Conservation (phyloP, 1,140 invertebrate species). For the Acyrthosiphon pisum region DNA sequence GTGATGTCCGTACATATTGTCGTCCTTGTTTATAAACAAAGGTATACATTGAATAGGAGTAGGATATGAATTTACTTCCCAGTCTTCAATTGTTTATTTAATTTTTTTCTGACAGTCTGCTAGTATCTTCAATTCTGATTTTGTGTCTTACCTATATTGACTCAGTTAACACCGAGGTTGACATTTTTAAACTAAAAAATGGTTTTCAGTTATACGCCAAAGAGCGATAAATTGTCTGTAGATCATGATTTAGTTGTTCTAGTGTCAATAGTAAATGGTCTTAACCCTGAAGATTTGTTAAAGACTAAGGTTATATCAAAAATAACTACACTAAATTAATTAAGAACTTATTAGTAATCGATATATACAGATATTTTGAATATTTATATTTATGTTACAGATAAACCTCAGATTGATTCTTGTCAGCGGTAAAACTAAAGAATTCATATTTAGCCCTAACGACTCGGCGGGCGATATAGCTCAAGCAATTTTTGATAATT, state of each 20-base stretch:
- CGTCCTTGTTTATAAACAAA: conserved; percentile 48
- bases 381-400: conserved; percentile 70
- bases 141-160: background rate
- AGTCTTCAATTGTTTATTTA: conserved; percentile 30
- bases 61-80: conserved; percentile 22
- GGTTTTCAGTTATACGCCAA: conserved; percentile 48
- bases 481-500: conserved; percentile 98
- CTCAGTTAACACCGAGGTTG: background rate
- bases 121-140: background rate
- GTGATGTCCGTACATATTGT: conserved; percentile 25
- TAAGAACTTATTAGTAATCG: background rate
- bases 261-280: conserved; percentile 25
- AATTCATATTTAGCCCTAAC: conserved; percentile 95
- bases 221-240: conserved; percentile 13
- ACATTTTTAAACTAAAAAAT: conserved; percentile 40
- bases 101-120: background rate
- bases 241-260: conserved; percentile 20
- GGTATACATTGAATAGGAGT: conserved; percentile 25
- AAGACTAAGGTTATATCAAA: conserved; percentile 5
- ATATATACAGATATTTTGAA: background rate
- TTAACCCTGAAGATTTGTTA: conserved; percentile 39
- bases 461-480: conserved; percentile 98
- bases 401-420: conserved; percentile 97
- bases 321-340: background rate
- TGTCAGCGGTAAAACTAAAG: conserved; percentile 98